phyloP scores from a whole-genome alignment of 2,797 vertebrate species.

The Nothura maculosa region DNA sequence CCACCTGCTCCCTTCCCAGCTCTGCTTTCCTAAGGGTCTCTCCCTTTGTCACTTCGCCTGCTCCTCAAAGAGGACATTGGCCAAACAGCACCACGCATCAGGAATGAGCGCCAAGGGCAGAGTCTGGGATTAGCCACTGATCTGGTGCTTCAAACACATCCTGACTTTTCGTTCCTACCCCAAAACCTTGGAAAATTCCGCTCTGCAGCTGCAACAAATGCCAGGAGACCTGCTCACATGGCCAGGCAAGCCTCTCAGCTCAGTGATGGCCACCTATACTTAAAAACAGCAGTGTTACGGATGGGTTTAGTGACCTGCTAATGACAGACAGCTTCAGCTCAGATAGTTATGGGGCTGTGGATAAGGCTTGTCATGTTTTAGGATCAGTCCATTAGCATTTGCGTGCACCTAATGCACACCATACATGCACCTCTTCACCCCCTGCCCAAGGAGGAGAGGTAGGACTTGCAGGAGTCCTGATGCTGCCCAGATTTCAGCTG shows the following conservation, averaged over 20 bases:
- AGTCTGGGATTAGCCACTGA: neutral
- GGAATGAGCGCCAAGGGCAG: accelerated
- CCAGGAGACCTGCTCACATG: accelerated
- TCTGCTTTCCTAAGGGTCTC: neutral
- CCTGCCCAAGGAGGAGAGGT: neutral
- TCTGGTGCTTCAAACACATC: accelerated
- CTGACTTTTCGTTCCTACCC: neutral
- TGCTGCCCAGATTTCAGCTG: neutral
- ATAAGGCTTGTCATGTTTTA: neutral
- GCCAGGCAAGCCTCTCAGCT: neutral
- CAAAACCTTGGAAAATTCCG: neutral
- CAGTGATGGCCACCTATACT: neutral
- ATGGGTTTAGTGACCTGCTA: neutral
- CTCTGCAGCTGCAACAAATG: neutral
- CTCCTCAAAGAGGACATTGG: neutral
- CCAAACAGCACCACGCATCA: neutral
- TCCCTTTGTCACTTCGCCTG: neutral
- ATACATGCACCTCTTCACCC: neutral
- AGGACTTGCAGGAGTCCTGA: neutral
- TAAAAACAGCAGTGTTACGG: neutral
- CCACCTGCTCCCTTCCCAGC: neutral
- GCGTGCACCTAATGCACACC: too few relatives aligned
- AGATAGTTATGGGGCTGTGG: neutral
- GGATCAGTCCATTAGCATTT: neutral
- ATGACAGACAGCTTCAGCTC: neutral